phyloP scores from a whole-genome alignment of 2,888 invertebrate genomes.

The Gryllus longicercus region DNA sequence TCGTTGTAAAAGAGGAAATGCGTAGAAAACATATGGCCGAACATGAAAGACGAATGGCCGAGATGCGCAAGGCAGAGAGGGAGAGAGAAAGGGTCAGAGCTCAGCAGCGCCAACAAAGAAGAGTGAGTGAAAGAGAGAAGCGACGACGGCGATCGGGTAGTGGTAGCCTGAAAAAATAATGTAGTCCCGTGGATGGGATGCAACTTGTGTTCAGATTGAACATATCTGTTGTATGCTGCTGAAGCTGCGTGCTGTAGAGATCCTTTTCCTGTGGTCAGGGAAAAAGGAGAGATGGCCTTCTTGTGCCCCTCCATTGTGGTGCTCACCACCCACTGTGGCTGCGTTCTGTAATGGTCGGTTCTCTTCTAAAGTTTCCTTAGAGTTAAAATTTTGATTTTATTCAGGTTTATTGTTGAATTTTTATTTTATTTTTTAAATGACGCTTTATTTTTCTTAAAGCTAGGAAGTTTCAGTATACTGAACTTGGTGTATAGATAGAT shows the following conservation, averaged over 20 bases:
- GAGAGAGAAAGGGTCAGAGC: slow-evolving; percentile 41
- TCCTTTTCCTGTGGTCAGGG: not conserved
- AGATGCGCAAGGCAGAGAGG: slow-evolving; percentile 59
- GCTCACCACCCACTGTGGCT: slow-evolving; percentile 24
- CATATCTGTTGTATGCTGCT: slow-evolving; percentile 19
- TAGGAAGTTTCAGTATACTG: not conserved
- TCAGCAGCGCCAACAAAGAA: slow-evolving; percentile 31
- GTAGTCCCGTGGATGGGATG: not conserved
- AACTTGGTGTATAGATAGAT: not conserved
- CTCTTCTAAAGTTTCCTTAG: slow-evolving; percentile 28
- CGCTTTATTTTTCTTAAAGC: not conserved
- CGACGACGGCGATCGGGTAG: slow-evolving; percentile 30
- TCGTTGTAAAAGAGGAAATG: slow-evolving; percentile 83
- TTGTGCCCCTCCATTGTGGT: not conserved
- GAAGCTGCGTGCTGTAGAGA: not conserved
- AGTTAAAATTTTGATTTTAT: slow-evolving; percentile 11
- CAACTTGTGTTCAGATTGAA: slow-evolving; percentile 19
- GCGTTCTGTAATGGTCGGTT: slow-evolving; percentile 32
- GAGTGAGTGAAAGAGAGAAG: slow-evolving; percentile 30
- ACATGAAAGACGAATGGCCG: slow-evolving; percentile 74
- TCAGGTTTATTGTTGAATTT: slow-evolving; percentile 18
- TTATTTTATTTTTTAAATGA: slow-evolving; percentile 25
- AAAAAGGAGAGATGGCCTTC: not conserved
- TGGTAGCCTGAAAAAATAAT: slow-evolving; percentile 34
- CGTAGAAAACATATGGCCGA: slow-evolving; percentile 83